Base-by-base conservation (phyloP, 2,888 invertebrate genomes). In the Stramonita haemastoma region DNA sequence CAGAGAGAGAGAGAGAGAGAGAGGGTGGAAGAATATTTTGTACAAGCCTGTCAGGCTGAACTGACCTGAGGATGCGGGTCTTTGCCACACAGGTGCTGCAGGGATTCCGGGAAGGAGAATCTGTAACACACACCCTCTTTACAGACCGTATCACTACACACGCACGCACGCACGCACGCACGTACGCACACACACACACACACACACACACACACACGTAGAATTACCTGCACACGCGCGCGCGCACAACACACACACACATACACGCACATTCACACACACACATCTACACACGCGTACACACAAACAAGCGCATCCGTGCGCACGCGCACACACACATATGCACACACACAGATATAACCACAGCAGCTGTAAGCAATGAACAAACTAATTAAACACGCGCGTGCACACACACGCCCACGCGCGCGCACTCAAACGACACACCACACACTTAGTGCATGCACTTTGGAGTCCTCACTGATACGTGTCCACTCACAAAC, bases 31-130 rank as follows among this genome's bases (percentile, higher is more conserved):
- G n/a, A n/a, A 85, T 11, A n/a, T 15, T 26, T 56, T 1, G 6
- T 22, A n/a, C 26, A 85, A 85, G 29, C 17, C 29, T 85, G 13
- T 15, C n/a, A 83, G 5, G 5, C 22, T 15, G 29, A 22, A 5
- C 86, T 87, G 22, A 87, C 77, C 32, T 34, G 46, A 77, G 46
- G 66, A 86, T 57, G 86, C 0, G 32, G 57, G 17, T 86, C 86
- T n/a, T 86, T 86, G 29, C 29, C 56, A 34, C 86, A 86, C 32
- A 86, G 34, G 22, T 34, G 60, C 11, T 66, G 60, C 29, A 86
- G n/a, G 1, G 86, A 86, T 34, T 86, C 86, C n/a, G n/a, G 57
- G n/a, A 66, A 15, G 57, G 32, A 13, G 17, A 86, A 86, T 86
- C 86, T 86, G 66, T 22, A 66, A 57, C 15, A 32, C 60, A 32